phyloP scores from a whole-genome alignment of 2,888 invertebrate species.

The Hartigia nigra region DNA sequence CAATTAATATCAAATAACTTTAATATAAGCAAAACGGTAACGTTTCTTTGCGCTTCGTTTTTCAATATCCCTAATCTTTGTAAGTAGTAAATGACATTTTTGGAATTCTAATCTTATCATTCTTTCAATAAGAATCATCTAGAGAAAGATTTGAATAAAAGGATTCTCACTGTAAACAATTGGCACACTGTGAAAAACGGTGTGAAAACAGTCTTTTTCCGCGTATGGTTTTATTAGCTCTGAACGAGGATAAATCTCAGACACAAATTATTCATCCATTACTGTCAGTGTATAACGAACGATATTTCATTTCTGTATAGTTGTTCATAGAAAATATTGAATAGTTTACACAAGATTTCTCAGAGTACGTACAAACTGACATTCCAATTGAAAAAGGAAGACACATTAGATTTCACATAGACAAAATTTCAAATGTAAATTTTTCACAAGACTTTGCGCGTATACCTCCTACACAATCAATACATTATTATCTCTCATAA shows the following conservation, averaged over 20 bases:
- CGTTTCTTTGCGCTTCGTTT: background rate
- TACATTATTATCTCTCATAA: background rate
- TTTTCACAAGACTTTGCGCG: background rate
- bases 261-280: too few species aligned
- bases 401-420: background rate
- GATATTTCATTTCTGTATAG: too few species aligned
- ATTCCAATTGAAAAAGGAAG: background rate
- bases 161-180: background rate
- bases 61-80: background rate
- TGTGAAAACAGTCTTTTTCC: background rate
- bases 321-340: too few species aligned
- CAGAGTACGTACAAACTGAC: background rate
- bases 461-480: background rate
- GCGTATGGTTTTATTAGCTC: background rate
- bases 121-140: background rate
- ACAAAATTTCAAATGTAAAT: background rate
- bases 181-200: background rate
- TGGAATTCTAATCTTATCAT: background rate
- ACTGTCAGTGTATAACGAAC: too few species aligned
- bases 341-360: too few species aligned
- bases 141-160: background rate
- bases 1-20: background rate
- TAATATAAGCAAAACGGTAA: background rate
- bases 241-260: background rate
- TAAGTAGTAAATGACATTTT: background rate